Conservation (phyloP, 2,113 vertebrate species). For the Peucedramus taeniatus region DNA sequence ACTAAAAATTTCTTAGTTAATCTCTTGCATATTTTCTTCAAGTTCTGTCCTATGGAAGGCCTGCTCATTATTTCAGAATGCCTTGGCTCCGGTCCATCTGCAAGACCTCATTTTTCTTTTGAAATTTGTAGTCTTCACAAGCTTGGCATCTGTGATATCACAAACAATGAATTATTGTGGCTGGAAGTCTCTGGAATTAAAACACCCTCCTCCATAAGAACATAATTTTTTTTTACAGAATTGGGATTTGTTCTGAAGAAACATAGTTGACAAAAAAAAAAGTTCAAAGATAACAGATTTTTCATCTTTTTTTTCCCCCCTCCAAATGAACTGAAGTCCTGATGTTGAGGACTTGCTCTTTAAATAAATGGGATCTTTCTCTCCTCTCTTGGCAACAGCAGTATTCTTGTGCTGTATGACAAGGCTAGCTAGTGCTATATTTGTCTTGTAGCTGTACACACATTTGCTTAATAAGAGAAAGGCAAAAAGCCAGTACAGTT, state of each 20-base stretch:
- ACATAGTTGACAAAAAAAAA: neutral
- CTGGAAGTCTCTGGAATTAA: conserved; percentile 12
- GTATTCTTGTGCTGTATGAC: conserved; percentile 66
- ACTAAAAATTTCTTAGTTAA: neutral
- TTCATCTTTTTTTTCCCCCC: neutral
- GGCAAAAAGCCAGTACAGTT: conserved; percentile 43
- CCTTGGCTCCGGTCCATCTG: conserved; percentile 25
- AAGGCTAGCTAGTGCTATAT: conserved; percentile 59
- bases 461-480: conserved; percentile 48
- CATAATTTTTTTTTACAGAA: neutral
- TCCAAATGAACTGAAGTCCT: neutral
- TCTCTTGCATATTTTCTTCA: conserved; percentile 1
- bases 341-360: conserved; percentile 21
- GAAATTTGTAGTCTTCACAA: conserved; percentile 31
- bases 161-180: conserved; percentile 58
- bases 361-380: conserved; percentile 63
- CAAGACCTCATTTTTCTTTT: conserved; percentile 61
- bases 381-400: conserved; percentile 54
- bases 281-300: conserved; percentile 21
- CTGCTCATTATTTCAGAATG: conserved; percentile 37
- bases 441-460: conserved; percentile 58
- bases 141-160: conserved; percentile 16
- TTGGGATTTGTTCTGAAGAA: conserved; percentile 29
- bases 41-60: conserved; percentile 11
- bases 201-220: neutral